phyloP scores from a whole-genome alignment of 2,797 vertebrate species.

The Syngnathus acus region DNA sequence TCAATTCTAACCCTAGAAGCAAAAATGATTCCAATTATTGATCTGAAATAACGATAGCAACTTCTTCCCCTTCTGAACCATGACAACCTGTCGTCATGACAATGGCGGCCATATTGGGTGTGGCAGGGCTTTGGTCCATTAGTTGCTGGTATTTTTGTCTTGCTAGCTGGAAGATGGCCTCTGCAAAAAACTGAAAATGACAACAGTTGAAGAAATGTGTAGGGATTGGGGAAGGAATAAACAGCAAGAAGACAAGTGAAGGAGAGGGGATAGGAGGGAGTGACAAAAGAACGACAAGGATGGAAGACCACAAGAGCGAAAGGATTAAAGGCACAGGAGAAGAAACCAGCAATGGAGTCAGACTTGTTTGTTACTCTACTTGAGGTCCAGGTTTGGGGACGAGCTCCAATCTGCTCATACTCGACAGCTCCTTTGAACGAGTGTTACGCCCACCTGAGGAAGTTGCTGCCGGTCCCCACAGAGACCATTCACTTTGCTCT shows the following conservation, averaged over 20 bases:
- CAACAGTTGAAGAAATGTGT: neutral
- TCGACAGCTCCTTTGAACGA: too few relatives aligned
- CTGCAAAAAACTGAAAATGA: slow-evolving; percentile 76
- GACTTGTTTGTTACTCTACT: neutral
- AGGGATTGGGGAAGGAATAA: too few relatives aligned
- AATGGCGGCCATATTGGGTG: slow-evolving; percentile 83
- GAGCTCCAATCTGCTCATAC: neutral
- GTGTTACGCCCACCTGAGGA: slow-evolving; percentile 82
- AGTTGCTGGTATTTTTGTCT: slow-evolving; percentile 80
- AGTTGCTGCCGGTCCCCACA: slow-evolving; percentile 76
- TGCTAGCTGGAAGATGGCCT: slow-evolving; percentile 79
- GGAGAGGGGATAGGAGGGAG: too few relatives aligned
- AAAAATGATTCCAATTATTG: neutral
- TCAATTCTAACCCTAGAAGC: slow-evolving; percentile 74
- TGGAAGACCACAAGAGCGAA: neutral
- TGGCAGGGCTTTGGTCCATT: slow-evolving; percentile 53
- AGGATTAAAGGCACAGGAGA: neutral
- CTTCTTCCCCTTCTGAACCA: neutral
- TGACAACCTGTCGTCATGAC: slow-evolving; percentile 87
- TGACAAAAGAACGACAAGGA: neutral
- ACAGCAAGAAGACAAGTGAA: too few relatives aligned
- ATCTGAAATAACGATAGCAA: neutral
- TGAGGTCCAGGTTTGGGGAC: neutral
- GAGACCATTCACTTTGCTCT: slow-evolving; percentile 50
- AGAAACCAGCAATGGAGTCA: too few relatives aligned